These are phyloP conservation scores for Anticlea derivata DNA, from an alignment of 2,888 invertebrate genomes.

Conservation along the genomic window DNA sequence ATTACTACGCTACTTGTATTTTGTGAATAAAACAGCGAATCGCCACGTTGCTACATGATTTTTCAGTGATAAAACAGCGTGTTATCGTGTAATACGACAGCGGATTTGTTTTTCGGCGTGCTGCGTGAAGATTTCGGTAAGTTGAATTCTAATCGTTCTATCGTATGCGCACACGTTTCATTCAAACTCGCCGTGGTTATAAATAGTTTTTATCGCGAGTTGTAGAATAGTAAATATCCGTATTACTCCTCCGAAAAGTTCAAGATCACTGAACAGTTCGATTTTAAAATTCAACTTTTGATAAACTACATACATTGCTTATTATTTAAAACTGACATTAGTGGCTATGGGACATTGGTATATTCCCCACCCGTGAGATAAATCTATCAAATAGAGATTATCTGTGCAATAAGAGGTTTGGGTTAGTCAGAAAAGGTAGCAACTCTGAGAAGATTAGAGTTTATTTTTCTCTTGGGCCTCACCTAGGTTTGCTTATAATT, in stretches of 20 bases:
- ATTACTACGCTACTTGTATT: conserved; percentile 50
- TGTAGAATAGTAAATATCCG: conserved; percentile 29
- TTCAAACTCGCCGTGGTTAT: conserved; percentile 30
- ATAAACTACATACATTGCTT: too few species aligned
- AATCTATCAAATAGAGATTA: too few species aligned
- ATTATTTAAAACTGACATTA: too few species aligned
- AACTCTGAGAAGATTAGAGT: too few species aligned
- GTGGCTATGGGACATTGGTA: too few species aligned
- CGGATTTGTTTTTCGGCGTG: conserved; percentile 29
- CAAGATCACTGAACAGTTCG: background rate
- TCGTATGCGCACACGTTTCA: conserved; percentile 25
- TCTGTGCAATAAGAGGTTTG: too few species aligned
- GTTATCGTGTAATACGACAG: conserved; percentile 20
- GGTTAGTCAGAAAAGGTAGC: too few species aligned
- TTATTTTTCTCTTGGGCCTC: too few species aligned
- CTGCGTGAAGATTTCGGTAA: conserved; percentile 52
- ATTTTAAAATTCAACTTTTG: too few species aligned
- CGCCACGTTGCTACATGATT: conserved; percentile 57
- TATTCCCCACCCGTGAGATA: too few species aligned
- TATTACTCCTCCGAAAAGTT: background rate
- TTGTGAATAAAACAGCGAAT: conserved; percentile 45
- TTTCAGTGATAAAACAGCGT: conserved; percentile 64
- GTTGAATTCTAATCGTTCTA: conserved; percentile 50
- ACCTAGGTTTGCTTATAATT: too few species aligned
- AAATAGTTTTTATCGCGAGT: conserved; percentile 35